Evolutionary conservation across 2,113 vertebrate genomes (phyloP).

Genomic region (Hoplias malabaricus): DNA sequence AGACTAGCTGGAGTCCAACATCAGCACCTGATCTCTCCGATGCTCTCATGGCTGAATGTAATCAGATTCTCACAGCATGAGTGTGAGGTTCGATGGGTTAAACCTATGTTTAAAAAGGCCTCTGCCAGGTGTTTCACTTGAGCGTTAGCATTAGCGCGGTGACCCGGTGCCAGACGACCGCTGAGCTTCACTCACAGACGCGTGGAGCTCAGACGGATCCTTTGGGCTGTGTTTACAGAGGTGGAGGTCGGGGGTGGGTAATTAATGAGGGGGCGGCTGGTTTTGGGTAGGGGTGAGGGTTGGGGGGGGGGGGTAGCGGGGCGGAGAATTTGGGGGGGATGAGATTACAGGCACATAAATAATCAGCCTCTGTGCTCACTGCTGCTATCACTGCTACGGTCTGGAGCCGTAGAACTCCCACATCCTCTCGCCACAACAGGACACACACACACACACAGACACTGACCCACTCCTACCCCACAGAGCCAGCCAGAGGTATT

Average conservation of each 20-base stretch:
- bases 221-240: slow-evolving; percentile 49
- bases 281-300: slow-evolving; percentile 15
- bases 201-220: slow-evolving; percentile 29
- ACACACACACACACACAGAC: slow-evolving; percentile 32
- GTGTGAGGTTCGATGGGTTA: neutral
- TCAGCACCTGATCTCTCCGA: no score
- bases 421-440: slow-evolving; percentile 48
- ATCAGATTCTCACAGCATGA: no score
- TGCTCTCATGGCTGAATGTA: no score
- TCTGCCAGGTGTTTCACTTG: neutral
- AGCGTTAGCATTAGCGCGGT: neutral
- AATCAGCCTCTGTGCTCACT: slow-evolving; percentile 47
- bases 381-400: slow-evolving; percentile 55
- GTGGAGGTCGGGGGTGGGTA: slow-evolving; percentile 15
- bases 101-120: neutral
- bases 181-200: slow-evolving; percentile 26
- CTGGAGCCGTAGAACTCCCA: slow-evolving; percentile 46
- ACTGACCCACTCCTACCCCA: slow-evolving; percentile 52
- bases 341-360: slow-evolving; percentile 59
- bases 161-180: slow-evolving; percentile 18
- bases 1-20: no score
- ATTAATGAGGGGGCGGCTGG: slow-evolving; percentile 53
- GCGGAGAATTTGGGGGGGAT: neutral
- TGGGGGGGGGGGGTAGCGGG: slow-evolving; percentile 25
- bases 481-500: slow-evolving; percentile 76